Conservation (phyloP, 2,888 invertebrate genomes). For the Gandaritis pyraliata region DNA sequence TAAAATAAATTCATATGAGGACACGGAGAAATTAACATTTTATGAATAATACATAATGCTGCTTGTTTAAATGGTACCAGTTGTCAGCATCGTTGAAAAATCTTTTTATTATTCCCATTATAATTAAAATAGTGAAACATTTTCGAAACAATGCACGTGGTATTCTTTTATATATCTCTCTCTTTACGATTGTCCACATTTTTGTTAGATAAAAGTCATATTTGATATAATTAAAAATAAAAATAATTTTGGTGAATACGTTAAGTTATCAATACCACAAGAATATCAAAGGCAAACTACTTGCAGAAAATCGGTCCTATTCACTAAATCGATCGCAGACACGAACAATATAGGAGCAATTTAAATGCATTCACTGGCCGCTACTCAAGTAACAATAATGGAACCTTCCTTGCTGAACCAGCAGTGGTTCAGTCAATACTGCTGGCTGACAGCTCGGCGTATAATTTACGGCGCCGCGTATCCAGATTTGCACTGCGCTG, state of each 20-base stretch:
- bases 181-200: not conserved
- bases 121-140: slow-evolving; percentile 15
- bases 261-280: not conserved
- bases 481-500: not conserved
- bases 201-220: not conserved
- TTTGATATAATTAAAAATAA: too few relatives aligned
- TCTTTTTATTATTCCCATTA: slow-evolving; percentile 25
- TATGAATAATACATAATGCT: slow-evolving; percentile 44
- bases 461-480: not conserved
- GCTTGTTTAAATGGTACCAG: slow-evolving; percentile 41
- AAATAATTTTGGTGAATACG: not conserved
- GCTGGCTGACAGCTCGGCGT: not conserved
- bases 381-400: slow-evolving; percentile 11
- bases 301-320: slow-evolving; percentile 3
- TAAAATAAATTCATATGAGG: slow-evolving; percentile 40
- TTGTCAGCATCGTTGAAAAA: slow-evolving; percentile 24
- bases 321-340: slow-evolving; percentile 7
- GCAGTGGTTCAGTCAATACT: not conserved
- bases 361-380: slow-evolving; percentile 24
- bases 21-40: slow-evolving; percentile 39
- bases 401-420: not conserved
- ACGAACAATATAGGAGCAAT: slow-evolving; percentile 16
- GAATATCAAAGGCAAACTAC: not conserved
- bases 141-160: slow-evolving; percentile 6
- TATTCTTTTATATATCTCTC: not conserved